These are phyloP conservation scores for Otus sunia DNA, from an alignment of 2,113 vertebrate genomes.

Conservation along the genomic window DNA sequence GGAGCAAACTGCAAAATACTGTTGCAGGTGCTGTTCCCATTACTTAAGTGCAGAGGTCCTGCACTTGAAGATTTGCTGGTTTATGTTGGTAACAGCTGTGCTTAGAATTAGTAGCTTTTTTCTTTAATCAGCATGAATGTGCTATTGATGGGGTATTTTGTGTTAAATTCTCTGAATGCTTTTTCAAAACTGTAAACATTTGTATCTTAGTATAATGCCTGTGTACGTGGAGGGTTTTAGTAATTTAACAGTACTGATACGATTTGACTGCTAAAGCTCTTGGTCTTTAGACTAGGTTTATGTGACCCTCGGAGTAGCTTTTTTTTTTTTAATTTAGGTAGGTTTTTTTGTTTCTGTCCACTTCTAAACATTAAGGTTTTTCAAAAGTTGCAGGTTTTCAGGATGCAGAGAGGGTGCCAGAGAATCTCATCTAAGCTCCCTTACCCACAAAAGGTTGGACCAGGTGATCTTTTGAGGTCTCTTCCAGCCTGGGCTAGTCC, in stretches of 20 bases:
- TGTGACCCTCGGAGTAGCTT: neutral
- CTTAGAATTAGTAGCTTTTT: neutral
- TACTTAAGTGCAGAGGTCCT: neutral
- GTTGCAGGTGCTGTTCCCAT: neutral
- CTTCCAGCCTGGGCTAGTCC: neutral
- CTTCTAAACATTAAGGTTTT: neutral
- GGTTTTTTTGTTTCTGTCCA: neutral
- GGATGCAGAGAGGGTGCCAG: neutral
- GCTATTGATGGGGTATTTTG: neutral
- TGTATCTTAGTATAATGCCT: neutral
- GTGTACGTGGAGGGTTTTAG: neutral
- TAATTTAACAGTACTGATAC: neutral
- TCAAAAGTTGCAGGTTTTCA: neutral
- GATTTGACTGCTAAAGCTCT: neutral
- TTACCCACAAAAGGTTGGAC: neutral
- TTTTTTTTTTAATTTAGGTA: neutral
- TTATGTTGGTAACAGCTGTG: neutral
- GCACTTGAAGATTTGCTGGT: neutral
- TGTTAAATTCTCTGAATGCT: neutral
- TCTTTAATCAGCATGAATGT: neutral
- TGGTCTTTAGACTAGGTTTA: neutral
- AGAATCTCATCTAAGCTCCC: neutral
- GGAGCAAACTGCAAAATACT: neutral
- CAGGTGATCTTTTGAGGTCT: neutral
- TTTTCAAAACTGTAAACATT: neutral